These are phyloP conservation scores for Sebastiscus tertius DNA, from an alignment of 2,797 vertebrate species.

Conservation along the genomic window DNA sequence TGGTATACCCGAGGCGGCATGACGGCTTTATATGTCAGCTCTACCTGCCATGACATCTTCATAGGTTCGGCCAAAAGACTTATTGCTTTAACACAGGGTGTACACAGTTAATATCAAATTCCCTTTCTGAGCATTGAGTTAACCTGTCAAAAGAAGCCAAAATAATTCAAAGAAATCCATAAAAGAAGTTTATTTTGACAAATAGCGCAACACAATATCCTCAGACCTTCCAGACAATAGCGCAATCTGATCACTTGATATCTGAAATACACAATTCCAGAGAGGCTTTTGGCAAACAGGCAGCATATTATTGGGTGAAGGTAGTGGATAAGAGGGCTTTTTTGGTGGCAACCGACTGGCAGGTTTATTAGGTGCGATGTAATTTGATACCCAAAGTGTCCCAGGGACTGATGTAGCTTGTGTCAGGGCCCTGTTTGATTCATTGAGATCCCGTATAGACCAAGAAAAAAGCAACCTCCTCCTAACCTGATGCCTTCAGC, in stretches of 20 bases:
- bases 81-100: constrained; percentile 40
- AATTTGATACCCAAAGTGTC: constrained; percentile 55
- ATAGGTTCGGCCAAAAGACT: constrained; percentile 45
- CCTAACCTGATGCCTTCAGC: constrained; percentile 6
- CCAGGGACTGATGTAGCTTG: constrained; percentile 38
- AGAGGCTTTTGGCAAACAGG: constrained; percentile 48
- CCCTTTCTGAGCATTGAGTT: constrained; percentile 24
- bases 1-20: neutral
- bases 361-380: constrained; percentile 67
- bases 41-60: constrained; percentile 56
- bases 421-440: constrained; percentile 51
- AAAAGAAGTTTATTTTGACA: constrained; percentile 66
- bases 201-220: constrained; percentile 40
- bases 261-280: constrained; percentile 46
- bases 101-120: constrained; percentile 48
- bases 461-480: neutral
- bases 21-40: constrained; percentile 53
- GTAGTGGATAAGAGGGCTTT: constrained; percentile 37
- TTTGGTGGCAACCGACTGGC: constrained; percentile 60
- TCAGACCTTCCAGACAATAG: constrained; percentile 44
- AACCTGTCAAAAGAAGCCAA: constrained; percentile 44
- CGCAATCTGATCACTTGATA: constrained; percentile 56
- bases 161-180: constrained; percentile 52
- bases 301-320: constrained; percentile 44
- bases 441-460: constrained; percentile 41